Evolutionary conservation across 1,140 invertebrate species (phyloP).

Genomic region (Drosophila repletoides): DNA sequence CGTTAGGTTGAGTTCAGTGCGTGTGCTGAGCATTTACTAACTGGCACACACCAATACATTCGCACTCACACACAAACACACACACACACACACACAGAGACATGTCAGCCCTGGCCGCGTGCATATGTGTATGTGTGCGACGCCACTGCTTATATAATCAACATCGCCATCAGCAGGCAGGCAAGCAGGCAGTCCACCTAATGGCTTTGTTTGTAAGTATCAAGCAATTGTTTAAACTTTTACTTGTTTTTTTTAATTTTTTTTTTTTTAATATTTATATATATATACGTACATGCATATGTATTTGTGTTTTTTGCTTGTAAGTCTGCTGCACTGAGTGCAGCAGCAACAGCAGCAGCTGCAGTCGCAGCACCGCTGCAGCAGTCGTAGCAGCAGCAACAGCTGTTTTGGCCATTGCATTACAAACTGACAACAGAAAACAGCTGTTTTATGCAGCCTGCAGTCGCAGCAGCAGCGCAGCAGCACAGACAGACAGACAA

Average conservation of each 20-base stretch:
- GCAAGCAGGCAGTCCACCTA: conserved; percentile 38
- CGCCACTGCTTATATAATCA: conserved; percentile 67
- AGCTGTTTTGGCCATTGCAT: conserved; percentile 57
- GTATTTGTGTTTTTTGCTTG: neutral
- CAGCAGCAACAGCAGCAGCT: neutral
- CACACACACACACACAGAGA: conserved; percentile 11
- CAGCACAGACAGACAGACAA: conserved; percentile 20
- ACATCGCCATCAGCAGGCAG: conserved; percentile 9
- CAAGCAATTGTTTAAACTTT: conserved; percentile 65
- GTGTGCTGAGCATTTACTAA: conserved; percentile 74
- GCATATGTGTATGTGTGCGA: conserved; percentile 2
- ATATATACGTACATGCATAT: neutral
- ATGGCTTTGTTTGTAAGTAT: conserved; percentile 76
- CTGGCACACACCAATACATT: conserved; percentile 63
- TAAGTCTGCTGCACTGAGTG: neutral
- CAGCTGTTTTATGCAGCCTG: conserved; percentile 37
- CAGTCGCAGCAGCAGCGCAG: conserved; percentile 20
- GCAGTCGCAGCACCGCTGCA: conserved; percentile 19
- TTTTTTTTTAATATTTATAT: neutral
- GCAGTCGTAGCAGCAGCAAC: conserved; percentile 13
- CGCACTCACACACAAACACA: conserved; percentile 29
- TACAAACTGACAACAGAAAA: conserved; percentile 39
- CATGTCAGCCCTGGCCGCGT: conserved; percentile 26
- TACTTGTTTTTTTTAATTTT: conserved; percentile 14
- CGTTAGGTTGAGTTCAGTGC: conserved; percentile 49